phyloP scores from a whole-genome alignment of 2,888 invertebrate genomes.

The Tupiocoris notatus region DNA sequence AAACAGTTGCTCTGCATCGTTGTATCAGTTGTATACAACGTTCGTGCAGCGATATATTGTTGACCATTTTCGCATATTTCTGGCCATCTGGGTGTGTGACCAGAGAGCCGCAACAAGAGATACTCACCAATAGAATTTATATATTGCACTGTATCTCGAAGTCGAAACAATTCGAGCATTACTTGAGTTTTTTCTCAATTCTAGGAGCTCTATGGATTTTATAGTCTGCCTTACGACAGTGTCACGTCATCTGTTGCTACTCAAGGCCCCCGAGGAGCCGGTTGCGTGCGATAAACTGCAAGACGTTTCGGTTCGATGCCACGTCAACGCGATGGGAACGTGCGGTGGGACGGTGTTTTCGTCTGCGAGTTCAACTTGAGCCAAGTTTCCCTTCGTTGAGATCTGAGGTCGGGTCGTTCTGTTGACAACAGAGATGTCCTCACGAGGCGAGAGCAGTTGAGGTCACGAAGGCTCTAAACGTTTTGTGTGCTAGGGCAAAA shows the following conservation, averaged over 20 bases:
- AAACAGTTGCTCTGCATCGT: too few relatives aligned
- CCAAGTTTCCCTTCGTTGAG: background rate
- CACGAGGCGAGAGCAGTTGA: conserved; percentile 12
- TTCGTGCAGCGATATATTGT: too few relatives aligned
- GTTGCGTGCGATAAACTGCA: background rate
- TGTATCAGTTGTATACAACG: too few relatives aligned
- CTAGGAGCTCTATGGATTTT: too few relatives aligned
- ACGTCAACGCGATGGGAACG: background rate
- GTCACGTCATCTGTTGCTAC: background rate
- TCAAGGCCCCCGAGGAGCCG: background rate
- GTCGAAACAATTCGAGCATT: too few relatives aligned
- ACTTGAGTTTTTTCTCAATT: too few relatives aligned
- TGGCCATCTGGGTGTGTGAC: too few relatives aligned
- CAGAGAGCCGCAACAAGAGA: too few relatives aligned
- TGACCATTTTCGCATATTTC: too few relatives aligned
- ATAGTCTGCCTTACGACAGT: background rate
- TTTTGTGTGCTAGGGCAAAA: conserved; percentile 18
- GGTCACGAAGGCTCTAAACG: conserved; percentile 33
- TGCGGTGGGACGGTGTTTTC: background rate
- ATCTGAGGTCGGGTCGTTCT: background rate
- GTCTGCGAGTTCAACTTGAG: background rate
- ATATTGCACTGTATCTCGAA: too few relatives aligned
- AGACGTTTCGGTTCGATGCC: background rate
- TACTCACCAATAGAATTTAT: too few relatives aligned
- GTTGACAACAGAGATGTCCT: conserved; percentile 26